Evolutionary conservation across 2,113 vertebrate species (phyloP).

Genomic region (Sclerurus mexicanus): DNA sequence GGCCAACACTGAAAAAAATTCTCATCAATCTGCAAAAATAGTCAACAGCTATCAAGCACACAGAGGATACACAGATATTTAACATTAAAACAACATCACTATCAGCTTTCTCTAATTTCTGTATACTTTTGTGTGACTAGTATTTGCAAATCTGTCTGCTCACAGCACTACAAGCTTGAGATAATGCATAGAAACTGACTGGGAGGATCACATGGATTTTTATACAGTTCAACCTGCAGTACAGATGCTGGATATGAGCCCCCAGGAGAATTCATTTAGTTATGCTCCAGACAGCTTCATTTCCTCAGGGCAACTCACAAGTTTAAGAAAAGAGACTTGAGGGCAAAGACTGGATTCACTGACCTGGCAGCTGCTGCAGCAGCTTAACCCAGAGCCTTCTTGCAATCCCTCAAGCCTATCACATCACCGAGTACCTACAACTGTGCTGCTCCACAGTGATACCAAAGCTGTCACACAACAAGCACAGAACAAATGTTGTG

Average conservation of each 20-base stretch:
- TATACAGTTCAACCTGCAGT: neutral
- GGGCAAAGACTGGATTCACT: neutral
- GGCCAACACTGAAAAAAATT: neutral
- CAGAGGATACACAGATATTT: neutral
- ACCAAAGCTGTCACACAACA: neutral
- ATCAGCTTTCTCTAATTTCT: neutral
- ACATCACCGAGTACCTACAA: neutral
- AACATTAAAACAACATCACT: neutral
- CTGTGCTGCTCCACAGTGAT: neutral
- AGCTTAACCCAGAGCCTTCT: neutral
- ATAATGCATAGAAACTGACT: neutral
- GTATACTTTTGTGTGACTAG: neutral
- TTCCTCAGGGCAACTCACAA: neutral
- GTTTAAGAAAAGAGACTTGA: neutral
- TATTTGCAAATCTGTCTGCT: neutral
- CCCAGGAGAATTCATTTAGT: neutral
- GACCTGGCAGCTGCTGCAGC: neutral
- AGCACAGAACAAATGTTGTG: neutral
- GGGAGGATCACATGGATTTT: neutral
- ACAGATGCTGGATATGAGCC: neutral
- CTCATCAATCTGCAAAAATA: neutral
- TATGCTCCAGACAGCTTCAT: neutral
- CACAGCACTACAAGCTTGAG: neutral
- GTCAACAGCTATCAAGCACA: neutral
- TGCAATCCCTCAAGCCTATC: neutral